These are phyloP conservation scores for Vanessa cardui DNA, from an alignment of 2,888 invertebrate species.

Conservation along the genomic window DNA sequence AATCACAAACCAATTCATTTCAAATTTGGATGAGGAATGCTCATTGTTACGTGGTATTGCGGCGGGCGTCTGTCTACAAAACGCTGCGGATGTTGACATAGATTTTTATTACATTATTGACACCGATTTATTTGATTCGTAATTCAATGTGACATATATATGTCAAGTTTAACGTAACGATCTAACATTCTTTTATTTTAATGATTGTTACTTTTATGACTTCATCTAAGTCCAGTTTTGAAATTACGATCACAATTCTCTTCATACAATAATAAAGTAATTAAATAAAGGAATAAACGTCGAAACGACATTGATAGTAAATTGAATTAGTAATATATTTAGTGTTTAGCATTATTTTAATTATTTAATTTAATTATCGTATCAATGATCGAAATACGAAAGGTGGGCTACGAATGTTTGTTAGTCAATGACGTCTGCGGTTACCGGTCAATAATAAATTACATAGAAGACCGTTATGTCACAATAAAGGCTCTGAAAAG, in stretches of 20 bases:
- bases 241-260: too few relatives aligned
- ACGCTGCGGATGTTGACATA: slow-evolving; percentile 35
- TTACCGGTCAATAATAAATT: too few relatives aligned
- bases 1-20: slow-evolving; percentile 35
- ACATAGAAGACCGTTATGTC: too few relatives aligned
- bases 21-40: slow-evolving; percentile 44
- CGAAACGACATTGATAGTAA: not conserved
- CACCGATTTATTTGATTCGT: slow-evolving; percentile 20
- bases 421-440: too few relatives aligned
- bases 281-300: too few relatives aligned
- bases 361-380: too few relatives aligned
- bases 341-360: too few relatives aligned
- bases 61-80: slow-evolving; percentile 36
- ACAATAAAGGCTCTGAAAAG: too few relatives aligned
- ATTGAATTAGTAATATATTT: too few relatives aligned
- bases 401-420: too few relatives aligned
- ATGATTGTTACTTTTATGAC: not conserved
- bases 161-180: slow-evolving; percentile 2
- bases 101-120: slow-evolving; percentile 11
- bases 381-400: too few relatives aligned
- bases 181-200: slow-evolving; percentile 4
- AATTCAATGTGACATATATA: slow-evolving; percentile 14
- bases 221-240: not conserved
- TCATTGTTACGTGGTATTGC: slow-evolving; percentile 41
- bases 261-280: too few relatives aligned